Evolutionary conservation across 1,140 invertebrate species (phyloP).

Genomic region (Hirudo medicinalis): DNA sequence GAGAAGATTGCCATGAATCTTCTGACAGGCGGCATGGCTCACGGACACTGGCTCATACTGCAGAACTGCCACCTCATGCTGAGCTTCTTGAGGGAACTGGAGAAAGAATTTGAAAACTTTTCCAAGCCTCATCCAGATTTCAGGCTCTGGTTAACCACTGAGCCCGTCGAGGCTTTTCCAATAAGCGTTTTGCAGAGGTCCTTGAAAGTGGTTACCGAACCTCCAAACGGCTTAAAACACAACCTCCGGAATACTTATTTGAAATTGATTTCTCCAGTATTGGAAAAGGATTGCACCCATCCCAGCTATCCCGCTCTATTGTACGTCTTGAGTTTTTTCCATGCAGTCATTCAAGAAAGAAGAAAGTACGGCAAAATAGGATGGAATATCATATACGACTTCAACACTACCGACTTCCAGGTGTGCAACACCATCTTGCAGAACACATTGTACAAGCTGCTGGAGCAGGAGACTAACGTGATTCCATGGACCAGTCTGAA

Average conservation of each 20-base stretch:
- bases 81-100: conserved; percentile 56
- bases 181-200: conserved; percentile 65
- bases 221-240: conserved; percentile 61
- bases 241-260: conserved; percentile 20
- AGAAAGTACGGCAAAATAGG: conserved; percentile 79
- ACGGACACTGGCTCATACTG: conserved; percentile 67
- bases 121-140: conserved; percentile 65
- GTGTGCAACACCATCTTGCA: conserved; percentile 68
- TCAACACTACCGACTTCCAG: conserved; percentile 77
- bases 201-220: conserved; percentile 65
- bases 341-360: conserved; percentile 63
- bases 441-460: conserved; percentile 62
- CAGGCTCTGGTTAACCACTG: conserved; percentile 71
- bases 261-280: conserved; percentile 55
- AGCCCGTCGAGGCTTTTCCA: conserved; percentile 61
- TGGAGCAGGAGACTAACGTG: conserved; percentile 46
- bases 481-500: conserved; percentile 77
- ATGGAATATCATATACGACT: conserved; percentile 83
- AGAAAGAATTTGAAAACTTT: conserved; percentile 59
- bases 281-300: conserved; percentile 42
- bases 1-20: conserved; percentile 61
- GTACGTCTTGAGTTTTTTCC: conserved; percentile 45
- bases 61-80: conserved; percentile 70
- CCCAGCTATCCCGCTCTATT: conserved; percentile 32
- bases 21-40: conserved; percentile 51